Evolutionary conservation across 2,113 vertebrate genomes (phyloP), one percentile per base, ranked within the genome.

Genomic region (Urocitellus parryii): DNA sequence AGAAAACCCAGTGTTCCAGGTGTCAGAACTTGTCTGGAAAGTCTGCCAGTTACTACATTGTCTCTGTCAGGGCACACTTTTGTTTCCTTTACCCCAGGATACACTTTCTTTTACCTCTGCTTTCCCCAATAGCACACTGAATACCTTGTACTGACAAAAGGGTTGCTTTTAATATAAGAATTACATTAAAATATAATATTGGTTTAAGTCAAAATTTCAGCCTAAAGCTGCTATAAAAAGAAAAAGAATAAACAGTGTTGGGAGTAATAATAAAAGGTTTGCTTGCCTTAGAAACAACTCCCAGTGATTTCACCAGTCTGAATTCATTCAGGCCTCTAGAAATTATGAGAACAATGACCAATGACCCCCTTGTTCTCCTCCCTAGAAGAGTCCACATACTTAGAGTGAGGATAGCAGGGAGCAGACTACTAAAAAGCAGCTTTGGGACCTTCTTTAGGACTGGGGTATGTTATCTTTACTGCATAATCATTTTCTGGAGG

Each of bases 171-270:
- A 29, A 4, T 22, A 25, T 11, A 48, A 24, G 73, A 70, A 34
- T 14, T 84, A 61, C 48, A 9, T 45, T 45, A 45, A 45, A 45
- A 45, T 45, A 45, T 45, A 45, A 45, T 68, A 67, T 32, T 86
- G 24, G n/a, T 70, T 77, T 34, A n/a, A 88, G 70, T 42, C 74
- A 56, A 73, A 91, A 74, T 81, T 56, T 89, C 77, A 20, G 13
- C 53, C 76, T 42, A 70, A n/a, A 56, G 37, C n/a, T 58, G 45
- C 39, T n/a, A 0, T 86, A 58, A 86, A 25, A 16, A 90, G 39
- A 37, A 70, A 67, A 67, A 32, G 32, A n/a, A n/a, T n/a, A n/a
- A 22, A 63, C 24, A 63, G 37, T 81, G 32, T 61, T 39, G 51
- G 29, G 63, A 84, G 29, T 27, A 8, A 27, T 93, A 82, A 80